phyloP scores from a whole-genome alignment of 2,797 vertebrate genomes.

The Selene dorsalis region DNA sequence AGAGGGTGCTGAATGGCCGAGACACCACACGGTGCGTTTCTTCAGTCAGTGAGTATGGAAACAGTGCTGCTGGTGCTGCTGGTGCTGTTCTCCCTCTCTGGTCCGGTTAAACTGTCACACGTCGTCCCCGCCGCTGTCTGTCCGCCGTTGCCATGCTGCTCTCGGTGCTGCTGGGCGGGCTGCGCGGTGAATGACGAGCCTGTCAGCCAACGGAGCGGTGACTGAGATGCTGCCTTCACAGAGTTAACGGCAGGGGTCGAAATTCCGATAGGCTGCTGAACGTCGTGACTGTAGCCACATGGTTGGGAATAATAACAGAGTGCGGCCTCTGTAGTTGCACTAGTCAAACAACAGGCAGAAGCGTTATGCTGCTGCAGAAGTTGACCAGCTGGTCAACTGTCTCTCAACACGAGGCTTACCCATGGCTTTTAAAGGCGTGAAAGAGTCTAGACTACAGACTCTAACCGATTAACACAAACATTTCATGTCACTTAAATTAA shows the following conservation, averaged over 20 bases:
- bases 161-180: constrained; percentile 61
- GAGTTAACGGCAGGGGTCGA: constrained; percentile 18
- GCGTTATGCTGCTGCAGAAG: constrained; percentile 3
- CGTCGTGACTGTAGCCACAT: constrained; percentile 62
- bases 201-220: constrained; percentile 45
- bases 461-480: background rate
- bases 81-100: constrained; percentile 33
- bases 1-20: constrained; percentile 21
- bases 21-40: constrained; percentile 35
- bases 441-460: background rate
- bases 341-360: background rate
- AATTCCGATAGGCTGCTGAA: constrained; percentile 60
- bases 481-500: background rate
- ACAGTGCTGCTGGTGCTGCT: constrained; percentile 5
- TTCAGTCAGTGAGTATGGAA: constrained; percentile 37
- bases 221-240: constrained; percentile 46
- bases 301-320: constrained; percentile 46
- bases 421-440: background rate
- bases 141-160: constrained; percentile 65
- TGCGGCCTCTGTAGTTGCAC: background rate
- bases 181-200: constrained; percentile 54
- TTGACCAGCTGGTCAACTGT: background rate
- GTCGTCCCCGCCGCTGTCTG: constrained; percentile 46
- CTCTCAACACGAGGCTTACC: background rate
- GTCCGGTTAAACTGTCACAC: constrained; percentile 60